A percentile compares a stretch with the other conserved stretches of the same genome.
Conservation (phyloP, 2,888 invertebrate species). For the Myathropa florea region DNA sequence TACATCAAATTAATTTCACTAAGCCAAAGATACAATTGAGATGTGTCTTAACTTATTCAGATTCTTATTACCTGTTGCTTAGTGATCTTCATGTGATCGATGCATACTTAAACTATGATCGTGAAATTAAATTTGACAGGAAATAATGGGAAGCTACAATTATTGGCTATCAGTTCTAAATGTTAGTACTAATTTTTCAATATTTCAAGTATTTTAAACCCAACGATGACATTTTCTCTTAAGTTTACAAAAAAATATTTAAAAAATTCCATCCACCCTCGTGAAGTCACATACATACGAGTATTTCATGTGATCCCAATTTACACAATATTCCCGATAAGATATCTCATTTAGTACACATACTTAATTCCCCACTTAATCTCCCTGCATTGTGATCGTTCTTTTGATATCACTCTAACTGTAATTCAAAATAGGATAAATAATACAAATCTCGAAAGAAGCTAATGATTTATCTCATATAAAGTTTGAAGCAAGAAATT, state of each 20-base stretch:
- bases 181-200: too few relatives aligned
- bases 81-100: too few relatives aligned
- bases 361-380: neutral
- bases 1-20: too few relatives aligned
- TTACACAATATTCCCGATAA: neutral
- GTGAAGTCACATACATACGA: neutral
- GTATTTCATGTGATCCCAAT: neutral
- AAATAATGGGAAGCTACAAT: too few relatives aligned
- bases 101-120: too few relatives aligned
- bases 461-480: neutral
- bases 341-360: neutral
- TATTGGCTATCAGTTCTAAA: too few relatives aligned
- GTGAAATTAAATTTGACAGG: too few relatives aligned
- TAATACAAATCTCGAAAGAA: neutral
- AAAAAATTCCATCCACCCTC: neutral
- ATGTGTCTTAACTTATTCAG: too few relatives aligned
- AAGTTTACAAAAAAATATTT: neutral
- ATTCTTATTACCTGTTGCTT: too few relatives aligned
- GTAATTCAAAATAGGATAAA: constrained; percentile 1
- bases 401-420: neutral
- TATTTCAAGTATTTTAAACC: too few relatives aligned
- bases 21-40: too few relatives aligned
- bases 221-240: too few relatives aligned
- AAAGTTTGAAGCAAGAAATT: neutral
- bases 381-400: neutral